Base-by-base conservation (phyloP, 2,888 invertebrate species). In the Eugnorisma glareosa region DNA sequence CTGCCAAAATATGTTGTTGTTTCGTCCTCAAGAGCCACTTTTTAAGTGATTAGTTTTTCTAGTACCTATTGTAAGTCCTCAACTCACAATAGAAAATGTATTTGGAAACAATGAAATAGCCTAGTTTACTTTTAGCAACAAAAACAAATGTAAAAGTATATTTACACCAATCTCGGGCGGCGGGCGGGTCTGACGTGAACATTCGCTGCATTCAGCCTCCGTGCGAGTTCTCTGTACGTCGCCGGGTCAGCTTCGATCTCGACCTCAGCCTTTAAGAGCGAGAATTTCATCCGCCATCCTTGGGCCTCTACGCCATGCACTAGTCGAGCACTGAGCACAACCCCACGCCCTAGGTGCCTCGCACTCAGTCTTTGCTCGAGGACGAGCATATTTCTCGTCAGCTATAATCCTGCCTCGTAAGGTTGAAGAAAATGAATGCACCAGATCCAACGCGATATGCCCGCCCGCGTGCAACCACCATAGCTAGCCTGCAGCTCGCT, bases 351-450 rank as follows among this genome's bases (percentile, higher is more conserved):
- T 72, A 93, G 75, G 88, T 96, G 93, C 84, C 95, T 92, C 83
- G 94, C 94, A 92, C 93, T 94, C 89, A 96, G 93, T 93, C 94
- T 94, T 92, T 96, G 96, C 96, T 96, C 96, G 93, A 95, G 92
- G 48, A 96, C 94, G 96, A 96, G 96, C 96, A 96, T 96, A 88
- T 80, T 94, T 90, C 94, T 95, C 93, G 96, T 96, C 96, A 96
- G 96, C 96, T 96, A 89, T 96, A 93, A 89, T 96, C 96, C 91
- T 96, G 96, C 83, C 96, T 93, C 78, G 96, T 96, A 90, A 96
- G 89, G 90, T 96, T 96, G 92, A 94, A 95, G 93, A 95, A 96
- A 88, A 95, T 92, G 88, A 96, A 96, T 83, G 96, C 96, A 84
- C 96, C 96, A 84, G 94, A 95, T 79, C 94, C 93, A 73, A 94